phyloP scores from a whole-genome alignment of 2,888 invertebrate genomes.

The Tenthredo distinguenda region DNA sequence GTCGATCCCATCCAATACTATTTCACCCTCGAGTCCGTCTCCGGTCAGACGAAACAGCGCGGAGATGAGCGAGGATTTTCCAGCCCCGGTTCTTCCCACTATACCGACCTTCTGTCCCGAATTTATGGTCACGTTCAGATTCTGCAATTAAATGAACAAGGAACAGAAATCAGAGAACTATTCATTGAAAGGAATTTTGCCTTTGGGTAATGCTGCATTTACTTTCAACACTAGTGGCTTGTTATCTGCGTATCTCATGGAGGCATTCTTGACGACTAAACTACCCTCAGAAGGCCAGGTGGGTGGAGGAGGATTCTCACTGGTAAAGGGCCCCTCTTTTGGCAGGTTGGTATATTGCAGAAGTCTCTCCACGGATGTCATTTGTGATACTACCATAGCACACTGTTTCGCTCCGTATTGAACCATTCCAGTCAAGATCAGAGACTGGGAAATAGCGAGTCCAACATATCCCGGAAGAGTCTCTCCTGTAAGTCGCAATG shows the following conservation, averaged over 20 bases:
- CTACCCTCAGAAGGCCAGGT: slow-evolving; percentile 86
- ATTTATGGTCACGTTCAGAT: slow-evolving; percentile 85
- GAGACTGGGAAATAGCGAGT: slow-evolving; percentile 85
- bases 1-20: slow-evolving; percentile 90
- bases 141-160: slow-evolving; percentile 58
- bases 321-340: slow-evolving; percentile 80
- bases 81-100: slow-evolving; percentile 92
- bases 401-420: slow-evolving; percentile 89
- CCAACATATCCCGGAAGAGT: slow-evolving; percentile 83
- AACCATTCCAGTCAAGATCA: slow-evolving; percentile 88
- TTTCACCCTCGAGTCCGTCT: slow-evolving; percentile 84
- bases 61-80: slow-evolving; percentile 88
- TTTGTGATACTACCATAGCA: slow-evolving; percentile 86
- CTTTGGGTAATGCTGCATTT: neutral
- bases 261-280: slow-evolving; percentile 82
- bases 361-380: slow-evolving; percentile 90
- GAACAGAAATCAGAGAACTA: slow-evolving; percentile 58
- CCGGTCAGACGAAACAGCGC: slow-evolving; percentile 91
- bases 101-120: slow-evolving; percentile 89
- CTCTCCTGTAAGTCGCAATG: no score
- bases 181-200: slow-evolving; percentile 51
- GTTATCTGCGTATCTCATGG: slow-evolving; percentile 83
- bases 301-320: slow-evolving; percentile 78
- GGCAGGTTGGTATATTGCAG: slow-evolving; percentile 88
- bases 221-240: slow-evolving; percentile 86